These are phyloP conservation scores for Calephelis virginiensis DNA, from an alignment of 1,140 invertebrate genomes.

Conservation along the genomic window DNA sequence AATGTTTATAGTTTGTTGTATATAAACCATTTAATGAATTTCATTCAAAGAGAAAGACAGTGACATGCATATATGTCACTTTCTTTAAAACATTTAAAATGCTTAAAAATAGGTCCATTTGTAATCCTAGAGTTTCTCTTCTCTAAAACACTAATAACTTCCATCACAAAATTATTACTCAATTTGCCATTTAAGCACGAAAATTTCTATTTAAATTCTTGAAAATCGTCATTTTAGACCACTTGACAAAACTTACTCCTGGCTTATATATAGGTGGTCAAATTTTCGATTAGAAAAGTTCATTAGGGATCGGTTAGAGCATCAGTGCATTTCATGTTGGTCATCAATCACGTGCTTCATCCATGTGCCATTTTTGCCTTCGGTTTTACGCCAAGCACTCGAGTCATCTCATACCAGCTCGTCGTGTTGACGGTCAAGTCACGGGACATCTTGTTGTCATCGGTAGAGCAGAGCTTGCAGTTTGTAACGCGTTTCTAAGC, in stretches of 20 bases:
- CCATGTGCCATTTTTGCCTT: constrained; percentile 67
- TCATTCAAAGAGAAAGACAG: no score
- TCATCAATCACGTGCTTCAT: constrained; percentile 53
- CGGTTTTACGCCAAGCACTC: constrained; percentile 29
- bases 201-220: no score
- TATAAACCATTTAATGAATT: no score
- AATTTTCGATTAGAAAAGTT: constrained; percentile 44
- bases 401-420: constrained; percentile 55
- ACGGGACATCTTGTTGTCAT: constrained; percentile 47
- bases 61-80: no score
- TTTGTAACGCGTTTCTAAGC: constrained; percentile 59
- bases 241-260: background rate
- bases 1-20: no score
- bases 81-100: no score
- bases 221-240: no score
- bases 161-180: no score
- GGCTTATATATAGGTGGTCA: constrained; percentile 30
- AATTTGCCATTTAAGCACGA: no score
- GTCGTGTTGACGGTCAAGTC: constrained; percentile 50
- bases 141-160: no score
- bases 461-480: constrained; percentile 66
- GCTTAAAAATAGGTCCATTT: no score
- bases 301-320: constrained; percentile 59
- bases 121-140: no score
- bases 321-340: constrained; percentile 43